Conservation (phyloP, 2,797 vertebrate species). For the Anniella stebbinsi region DNA sequence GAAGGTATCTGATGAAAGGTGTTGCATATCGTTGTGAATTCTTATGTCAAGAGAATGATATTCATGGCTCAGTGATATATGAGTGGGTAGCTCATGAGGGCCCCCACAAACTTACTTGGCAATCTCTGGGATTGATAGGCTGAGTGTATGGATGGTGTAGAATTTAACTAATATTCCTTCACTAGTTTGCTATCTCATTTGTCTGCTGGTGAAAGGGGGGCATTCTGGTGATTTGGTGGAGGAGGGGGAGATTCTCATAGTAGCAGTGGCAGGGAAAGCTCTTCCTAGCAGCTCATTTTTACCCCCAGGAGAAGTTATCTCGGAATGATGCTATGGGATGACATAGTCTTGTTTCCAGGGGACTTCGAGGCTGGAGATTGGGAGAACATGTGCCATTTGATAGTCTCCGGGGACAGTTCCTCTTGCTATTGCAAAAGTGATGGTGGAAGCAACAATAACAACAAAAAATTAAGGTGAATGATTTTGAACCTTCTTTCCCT, state of each 20-base stretch:
- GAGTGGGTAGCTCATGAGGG: neutral
- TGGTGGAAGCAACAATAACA: too few species aligned
- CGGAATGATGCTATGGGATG: neutral
- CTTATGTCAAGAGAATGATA: neutral
- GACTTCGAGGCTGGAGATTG: neutral
- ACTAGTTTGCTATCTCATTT: too few species aligned
- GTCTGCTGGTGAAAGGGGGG: too few species aligned
- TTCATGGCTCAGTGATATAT: neutral
- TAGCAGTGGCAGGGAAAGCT: too few species aligned
- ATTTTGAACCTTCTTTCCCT: neutral
- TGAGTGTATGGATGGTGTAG: neutral
- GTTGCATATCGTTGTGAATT: neutral
- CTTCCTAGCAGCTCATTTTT: too few species aligned
- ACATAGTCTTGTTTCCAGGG: neutral
- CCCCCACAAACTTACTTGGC: neutral
- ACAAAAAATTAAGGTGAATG: too few species aligned
- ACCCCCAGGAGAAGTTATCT: too few species aligned
- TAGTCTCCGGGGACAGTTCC: neutral
- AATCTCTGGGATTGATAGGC: neutral
- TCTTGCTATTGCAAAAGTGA: too few species aligned
- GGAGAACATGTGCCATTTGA: neutral
- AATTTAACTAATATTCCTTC: too few species aligned
- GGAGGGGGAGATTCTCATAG: too few species aligned
- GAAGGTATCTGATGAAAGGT: neutral
- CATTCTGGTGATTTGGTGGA: too few species aligned